Conservation (phyloP, 2,888 invertebrate genomes). For the Drosophila neoperkinsi region DNA sequence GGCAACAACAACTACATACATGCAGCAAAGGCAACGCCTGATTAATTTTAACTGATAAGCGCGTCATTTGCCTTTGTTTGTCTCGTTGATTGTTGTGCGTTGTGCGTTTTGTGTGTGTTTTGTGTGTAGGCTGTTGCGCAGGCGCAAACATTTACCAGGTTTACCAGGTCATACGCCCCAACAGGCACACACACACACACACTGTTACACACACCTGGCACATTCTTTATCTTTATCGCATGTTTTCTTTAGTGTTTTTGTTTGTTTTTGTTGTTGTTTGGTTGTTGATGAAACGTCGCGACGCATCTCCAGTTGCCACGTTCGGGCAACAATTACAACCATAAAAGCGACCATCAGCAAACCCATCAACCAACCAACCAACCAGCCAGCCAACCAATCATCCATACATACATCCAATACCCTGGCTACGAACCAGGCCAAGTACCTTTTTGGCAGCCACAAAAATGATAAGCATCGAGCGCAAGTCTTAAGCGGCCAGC, state of each 20-base stretch:
- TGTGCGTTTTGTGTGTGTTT: constrained; percentile 10
- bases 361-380: constrained; percentile 42
- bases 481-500: constrained; percentile 19
- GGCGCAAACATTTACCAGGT: constrained; percentile 79
- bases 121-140: constrained; percentile 78
- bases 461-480: constrained; percentile 15
- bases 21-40: constrained; percentile 71
- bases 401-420: neutral
- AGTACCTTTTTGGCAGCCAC: constrained; percentile 26
- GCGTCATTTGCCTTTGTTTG: constrained; percentile 77
- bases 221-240: constrained; percentile 76
- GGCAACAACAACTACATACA: constrained; percentile 16
- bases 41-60: constrained; percentile 79
- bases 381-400: constrained; percentile 1
- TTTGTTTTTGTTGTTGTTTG: constrained; percentile 30
- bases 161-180: constrained; percentile 76
- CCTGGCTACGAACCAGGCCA: constrained; percentile 15
- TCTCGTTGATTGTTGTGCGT: constrained; percentile 53
- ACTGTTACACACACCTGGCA: constrained; percentile 38
- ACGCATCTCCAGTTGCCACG: constrained; percentile 38
- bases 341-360: constrained; percentile 55
- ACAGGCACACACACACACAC: constrained; percentile 31
- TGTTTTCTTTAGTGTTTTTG: constrained; percentile 50
- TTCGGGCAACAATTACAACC: constrained; percentile 61
- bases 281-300: constrained; percentile 59